Base-by-base conservation (phyloP, 2,888 invertebrate genomes). In the Cerastis leucographa region DNA sequence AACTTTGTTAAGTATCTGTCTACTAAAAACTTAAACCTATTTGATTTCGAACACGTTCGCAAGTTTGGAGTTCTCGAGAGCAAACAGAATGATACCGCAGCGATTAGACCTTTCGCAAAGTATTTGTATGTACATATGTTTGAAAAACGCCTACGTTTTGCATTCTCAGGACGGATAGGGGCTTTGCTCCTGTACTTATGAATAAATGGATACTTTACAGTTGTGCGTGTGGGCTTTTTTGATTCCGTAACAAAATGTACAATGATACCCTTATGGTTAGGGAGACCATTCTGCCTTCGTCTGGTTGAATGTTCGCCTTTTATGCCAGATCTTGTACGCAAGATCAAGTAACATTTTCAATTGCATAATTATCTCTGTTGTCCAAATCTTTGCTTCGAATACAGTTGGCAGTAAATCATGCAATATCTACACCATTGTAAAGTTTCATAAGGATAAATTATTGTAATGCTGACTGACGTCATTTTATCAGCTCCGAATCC, bases 81-180 rank as follows among this genome's bases (percentile, higher is more conserved):
- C 74, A 82, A 68, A 82, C 70, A 56, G 29, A 78, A 78, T 81
- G 83, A 71, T 61, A 75, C 64, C 75, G 69, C 79, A 79, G 68
- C 74, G 56, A 74, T 83, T 83, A 82, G 71, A 68, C 74, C 83
- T 78, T 79, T 71, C 74, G 54, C 74, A 83, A 78, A 73, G 78
- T 83, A 78, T 79, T 83, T 74, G 70, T 79, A 79, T 74, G 79
- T 74, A 80, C 69, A 75, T 84, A 68, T 80, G 81, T 76, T 83
- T 83, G 76, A 78, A 84, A 84, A 84, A 78, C 83, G 85, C 81
- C 81, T 84, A 85, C 83, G 81, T 74, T 84, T 84, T 78, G 74
- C 81, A 84, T 84, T 84, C 74, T 59, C 71, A 74, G 66, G 74
- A 84, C 85, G 74, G 77, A 84, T 81, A 81, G 74, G 84, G 78